phyloP scores from a whole-genome alignment of 2,113 vertebrate genomes.

The Reinhardtius hippoglossoides region DNA sequence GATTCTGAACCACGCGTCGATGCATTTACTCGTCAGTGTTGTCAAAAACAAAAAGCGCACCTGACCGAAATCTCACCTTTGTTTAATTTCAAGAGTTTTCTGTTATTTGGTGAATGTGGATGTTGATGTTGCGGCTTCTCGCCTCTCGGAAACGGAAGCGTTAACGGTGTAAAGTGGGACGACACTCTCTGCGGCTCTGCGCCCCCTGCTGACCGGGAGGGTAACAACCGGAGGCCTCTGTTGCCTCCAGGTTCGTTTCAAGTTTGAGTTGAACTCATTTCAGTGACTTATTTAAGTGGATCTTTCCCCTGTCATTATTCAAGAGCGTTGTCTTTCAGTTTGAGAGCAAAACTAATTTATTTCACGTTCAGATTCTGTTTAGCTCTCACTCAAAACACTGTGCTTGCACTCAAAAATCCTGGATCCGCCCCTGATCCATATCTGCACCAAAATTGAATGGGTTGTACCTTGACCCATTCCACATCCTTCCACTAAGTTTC shows the following conservation, averaged over 20 bases:
- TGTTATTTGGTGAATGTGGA: slow-evolving; percentile 37
- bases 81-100: background rate
- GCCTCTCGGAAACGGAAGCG: slow-evolving; percentile 74
- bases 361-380: too few relatives aligned
- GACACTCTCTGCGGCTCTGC: background rate
- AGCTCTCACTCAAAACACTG: too few relatives aligned
- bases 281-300: too few relatives aligned
- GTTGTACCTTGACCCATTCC: too few relatives aligned
- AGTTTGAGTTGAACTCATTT: too few relatives aligned
- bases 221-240: background rate
- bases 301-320: background rate
- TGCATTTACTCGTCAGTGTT: background rate
- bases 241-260: background rate
- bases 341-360: too few relatives aligned
- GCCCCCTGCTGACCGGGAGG: slow-evolving; percentile 53
- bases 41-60: background rate
- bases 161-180: accelerated
- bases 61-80: slow-evolving; percentile 53
- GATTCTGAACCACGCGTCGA: background rate
- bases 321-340: too few relatives aligned
- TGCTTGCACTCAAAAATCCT: too few relatives aligned
- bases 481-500: too few relatives aligned
- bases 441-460: too few relatives aligned
- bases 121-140: slow-evolving; percentile 74
- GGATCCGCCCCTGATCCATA: too few relatives aligned